Percentiles rank a stretch among this genome's conserved stretches.
Conservation (phyloP, 1,140 invertebrate species). For the Brachionus angularis region DNA sequence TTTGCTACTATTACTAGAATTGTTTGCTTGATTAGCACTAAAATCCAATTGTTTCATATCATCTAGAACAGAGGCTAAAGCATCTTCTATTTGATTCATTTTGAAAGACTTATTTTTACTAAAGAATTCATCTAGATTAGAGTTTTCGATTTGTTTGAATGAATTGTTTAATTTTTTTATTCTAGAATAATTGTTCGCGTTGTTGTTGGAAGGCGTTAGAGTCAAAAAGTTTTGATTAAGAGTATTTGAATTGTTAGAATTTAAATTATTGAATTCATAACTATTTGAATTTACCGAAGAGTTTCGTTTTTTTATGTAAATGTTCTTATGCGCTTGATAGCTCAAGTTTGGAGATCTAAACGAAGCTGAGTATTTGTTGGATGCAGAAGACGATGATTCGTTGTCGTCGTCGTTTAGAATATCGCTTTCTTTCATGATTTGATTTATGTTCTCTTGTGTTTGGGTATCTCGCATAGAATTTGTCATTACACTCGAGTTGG, state of each 20-base stretch:
- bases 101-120: constrained; percentile 9
- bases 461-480: constrained; percentile 12
- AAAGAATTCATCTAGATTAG: constrained; percentile 13
- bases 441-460: constrained; percentile 5
- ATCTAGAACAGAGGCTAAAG: constrained; percentile 30
- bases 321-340: neutral
- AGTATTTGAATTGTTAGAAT: too few relatives aligned
- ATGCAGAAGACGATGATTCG: neutral
- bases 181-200: too few relatives aligned
- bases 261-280: too few relatives aligned
- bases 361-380: neutral
- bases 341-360: neutral
- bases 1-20: neutral
- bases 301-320: too few relatives aligned
- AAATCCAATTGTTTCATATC: constrained; percentile 42
- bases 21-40: neutral
- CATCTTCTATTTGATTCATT: constrained; percentile 42
- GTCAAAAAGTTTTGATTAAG: too few relatives aligned
- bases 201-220: too few relatives aligned
- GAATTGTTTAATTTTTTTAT: neutral
- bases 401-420: constrained; percentile 32
- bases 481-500: neutral
- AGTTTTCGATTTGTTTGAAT: neutral
- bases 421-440: constrained; percentile 40
- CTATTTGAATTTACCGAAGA: too few relatives aligned